Conservation (phyloP, 2,113 vertebrate genomes). For the Rissa tridactyla region DNA sequence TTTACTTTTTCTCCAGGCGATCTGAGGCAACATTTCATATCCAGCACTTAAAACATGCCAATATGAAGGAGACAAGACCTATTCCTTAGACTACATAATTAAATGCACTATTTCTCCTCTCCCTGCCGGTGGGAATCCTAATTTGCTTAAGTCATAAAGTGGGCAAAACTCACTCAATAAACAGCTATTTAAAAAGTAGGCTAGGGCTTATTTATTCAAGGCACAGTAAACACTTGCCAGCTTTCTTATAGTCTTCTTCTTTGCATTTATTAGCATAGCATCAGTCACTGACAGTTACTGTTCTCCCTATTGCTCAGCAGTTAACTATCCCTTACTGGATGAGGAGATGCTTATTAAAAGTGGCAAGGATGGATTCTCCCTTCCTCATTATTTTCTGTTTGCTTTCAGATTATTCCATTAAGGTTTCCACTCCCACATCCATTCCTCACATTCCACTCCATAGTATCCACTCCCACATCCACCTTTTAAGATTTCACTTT, state of each 20-base stretch:
- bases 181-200: not conserved
- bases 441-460: too few species aligned
- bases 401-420: not conserved
- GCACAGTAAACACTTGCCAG: not conserved
- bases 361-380: not conserved
- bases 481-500: not conserved
- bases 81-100: not conserved
- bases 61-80: not conserved
- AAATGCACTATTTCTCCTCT: not conserved
- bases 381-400: not conserved
- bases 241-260: not conserved
- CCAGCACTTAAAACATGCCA: not conserved
- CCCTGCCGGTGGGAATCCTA: not conserved
- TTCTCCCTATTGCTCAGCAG: not conserved
- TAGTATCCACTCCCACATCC: not conserved
- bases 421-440: not conserved
- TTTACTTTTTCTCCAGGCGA: not conserved
- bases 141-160: conserved; percentile 25
- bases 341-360: not conserved
- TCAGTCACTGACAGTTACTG: not conserved
- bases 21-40: not conserved
- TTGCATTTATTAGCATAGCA: not conserved
- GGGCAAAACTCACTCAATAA: conserved; percentile 3
- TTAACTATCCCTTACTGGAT: not conserved
- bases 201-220: not conserved